Evolutionary conservation across 1,140 invertebrate genomes (phyloP), one percentile per base, ranked within the genome.

Genomic region (Lethrus apterus): DNA sequence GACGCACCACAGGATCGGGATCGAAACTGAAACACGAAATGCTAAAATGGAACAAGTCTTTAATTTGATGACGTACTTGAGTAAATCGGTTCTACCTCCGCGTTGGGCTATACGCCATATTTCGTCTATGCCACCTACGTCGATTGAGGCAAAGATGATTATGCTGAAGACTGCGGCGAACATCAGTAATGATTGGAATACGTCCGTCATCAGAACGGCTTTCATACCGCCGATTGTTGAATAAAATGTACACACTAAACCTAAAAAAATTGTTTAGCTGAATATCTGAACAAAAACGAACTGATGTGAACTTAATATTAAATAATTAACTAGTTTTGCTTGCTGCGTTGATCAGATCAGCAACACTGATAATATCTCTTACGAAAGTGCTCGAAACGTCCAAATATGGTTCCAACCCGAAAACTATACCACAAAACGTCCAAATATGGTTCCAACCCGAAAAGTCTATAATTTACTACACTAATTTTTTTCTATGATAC

Each of bases 161-260:
- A 93, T 76, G 58, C 80, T 77, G 52, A 86, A 81, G 4, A 89
- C 63, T 0, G 84, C 75, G 11, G 66, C 73, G 63, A 85, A 88
- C 86, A 89, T 89, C 4, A 89, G 70, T 2, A 84, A 17, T 2
- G 81, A 81, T 71, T 87, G 87, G 60, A 92, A 89, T 1, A 89
- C 77, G 64, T 93, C 89, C 1, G 88, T 91, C 58, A 86, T 75
- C n/a, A 93, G 67, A 0, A 93, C 88, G 13, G 89, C 89, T 62
- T 92, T 92, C 68, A 93, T 89, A 11, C 89, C 89, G 21, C 89
- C 89, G 61, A 92, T 72, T 5, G 83, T 81, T 0, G 87, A 88
- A 60, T 93, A 93, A 60, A 92, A 85, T 4, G 86, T 87, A 62
- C 88, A 92, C 1, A 89, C 81, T 1, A 83, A 48, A 20, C 72